Percentiles rank a stretch among this genome's conserved stretches.
These are phyloP conservation scores for Menidia menidia DNA, from an alignment of 2,797 vertebrate genomes.

Conservation along the genomic window DNA sequence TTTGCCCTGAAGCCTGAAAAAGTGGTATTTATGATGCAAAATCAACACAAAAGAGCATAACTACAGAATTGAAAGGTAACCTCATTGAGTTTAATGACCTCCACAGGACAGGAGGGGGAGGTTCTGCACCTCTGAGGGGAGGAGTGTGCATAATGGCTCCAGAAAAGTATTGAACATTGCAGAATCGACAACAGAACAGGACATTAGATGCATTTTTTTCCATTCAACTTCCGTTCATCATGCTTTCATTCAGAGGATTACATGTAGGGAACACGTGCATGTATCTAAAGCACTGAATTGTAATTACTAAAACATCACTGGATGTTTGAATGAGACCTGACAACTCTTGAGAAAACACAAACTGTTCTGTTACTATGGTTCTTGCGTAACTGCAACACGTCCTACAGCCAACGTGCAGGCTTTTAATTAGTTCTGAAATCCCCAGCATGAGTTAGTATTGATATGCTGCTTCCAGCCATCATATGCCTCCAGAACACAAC, in stretches of 20 bases:
- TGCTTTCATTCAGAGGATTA: neutral
- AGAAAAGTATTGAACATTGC: neutral
- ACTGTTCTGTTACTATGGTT: neutral
- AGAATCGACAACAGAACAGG: neutral
- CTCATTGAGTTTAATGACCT: neutral
- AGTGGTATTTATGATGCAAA: too few species aligned
- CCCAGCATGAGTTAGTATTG: neutral
- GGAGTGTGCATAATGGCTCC: neutral
- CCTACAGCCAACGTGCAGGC: neutral
- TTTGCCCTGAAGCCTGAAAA: too few species aligned
- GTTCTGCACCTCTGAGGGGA: neutral
- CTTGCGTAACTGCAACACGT: neutral
- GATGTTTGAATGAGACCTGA: neutral
- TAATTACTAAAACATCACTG: neutral
- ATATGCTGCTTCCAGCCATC: neutral
- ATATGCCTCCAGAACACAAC: neutral
- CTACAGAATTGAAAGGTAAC: too few species aligned
- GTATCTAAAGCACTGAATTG: neutral
- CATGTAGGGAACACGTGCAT: neutral
- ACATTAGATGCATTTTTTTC: neutral
- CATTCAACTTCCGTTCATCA: neutral
- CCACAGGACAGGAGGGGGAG: neutral
- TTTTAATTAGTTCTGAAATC: constrained; percentile 5
- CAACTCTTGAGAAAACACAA: neutral
- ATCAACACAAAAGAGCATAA: too few species aligned